These are phyloP conservation scores for Sebastes glaucus DNA, from an alignment of 2,797 vertebrate species.

Conservation along the genomic window DNA sequence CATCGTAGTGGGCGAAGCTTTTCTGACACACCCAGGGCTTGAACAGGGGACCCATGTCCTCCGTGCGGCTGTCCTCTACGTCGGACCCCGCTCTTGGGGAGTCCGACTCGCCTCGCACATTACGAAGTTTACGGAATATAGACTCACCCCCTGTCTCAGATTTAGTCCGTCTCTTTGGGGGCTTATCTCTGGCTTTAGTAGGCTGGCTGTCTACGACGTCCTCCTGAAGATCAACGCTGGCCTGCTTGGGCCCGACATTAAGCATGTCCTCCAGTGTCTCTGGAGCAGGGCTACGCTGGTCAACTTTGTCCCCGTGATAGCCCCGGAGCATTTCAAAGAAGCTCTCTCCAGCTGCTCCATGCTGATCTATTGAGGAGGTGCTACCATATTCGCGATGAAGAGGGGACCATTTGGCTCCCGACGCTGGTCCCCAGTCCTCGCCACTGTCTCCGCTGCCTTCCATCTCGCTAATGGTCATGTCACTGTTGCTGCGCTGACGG, in stretches of 20 bases:
- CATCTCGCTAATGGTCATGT: slow-evolving; percentile 96
- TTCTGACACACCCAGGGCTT: slow-evolving; percentile 94
- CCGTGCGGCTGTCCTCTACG: slow-evolving; percentile 89
- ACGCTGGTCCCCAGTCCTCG: slow-evolving; percentile 90
- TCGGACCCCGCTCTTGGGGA: slow-evolving; percentile 87
- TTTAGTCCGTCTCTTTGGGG: slow-evolving; percentile 94
- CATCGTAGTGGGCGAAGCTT: slow-evolving; percentile 95
- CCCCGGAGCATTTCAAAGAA: slow-evolving; percentile 95
- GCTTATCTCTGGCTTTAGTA: slow-evolving; percentile 89
- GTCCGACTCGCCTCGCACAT: slow-evolving; percentile 89
- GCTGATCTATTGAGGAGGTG: slow-evolving; percentile 97
- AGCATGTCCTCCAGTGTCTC: slow-evolving; percentile 91
- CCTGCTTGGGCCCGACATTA: slow-evolving; percentile 84
- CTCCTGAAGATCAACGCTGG: slow-evolving; percentile 87
- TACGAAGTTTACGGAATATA: slow-evolving; percentile 96
- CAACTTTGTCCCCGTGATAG: slow-evolving; percentile 90
- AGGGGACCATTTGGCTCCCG: slow-evolving; percentile 89
- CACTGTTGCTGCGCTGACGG: slow-evolving; percentile 95
- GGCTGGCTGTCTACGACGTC: slow-evolving; percentile 84
- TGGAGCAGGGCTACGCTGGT: slow-evolving; percentile 89
- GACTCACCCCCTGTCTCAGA: slow-evolving; percentile 96
- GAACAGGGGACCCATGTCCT: slow-evolving; percentile 80
- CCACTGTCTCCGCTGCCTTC: slow-evolving; percentile 93
- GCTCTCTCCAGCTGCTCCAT: slow-evolving; percentile 89
- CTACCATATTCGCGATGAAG: slow-evolving; percentile 96